These are phyloP conservation scores for Drosophila bunnanda DNA, from an alignment of 2,888 invertebrate genomes.

Conservation along the genomic window DNA sequence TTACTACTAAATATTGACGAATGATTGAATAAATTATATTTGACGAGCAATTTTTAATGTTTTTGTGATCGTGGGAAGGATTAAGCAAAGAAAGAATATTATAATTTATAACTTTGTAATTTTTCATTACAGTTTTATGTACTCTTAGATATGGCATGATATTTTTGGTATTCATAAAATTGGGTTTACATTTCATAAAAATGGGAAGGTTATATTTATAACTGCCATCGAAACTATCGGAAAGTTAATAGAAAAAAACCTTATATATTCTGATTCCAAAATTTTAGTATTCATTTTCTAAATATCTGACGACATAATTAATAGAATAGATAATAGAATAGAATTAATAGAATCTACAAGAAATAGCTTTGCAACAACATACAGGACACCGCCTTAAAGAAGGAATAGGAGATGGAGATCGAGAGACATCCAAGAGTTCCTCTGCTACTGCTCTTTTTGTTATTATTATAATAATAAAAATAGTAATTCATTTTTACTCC, in stretches of 20 bases:
- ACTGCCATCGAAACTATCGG: neutral
- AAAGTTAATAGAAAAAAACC: neutral
- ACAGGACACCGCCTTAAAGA: no score
- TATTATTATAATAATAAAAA: no score
- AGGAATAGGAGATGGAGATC: no score
- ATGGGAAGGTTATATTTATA: neutral
- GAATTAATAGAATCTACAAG: neutral
- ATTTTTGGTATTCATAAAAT: no score
- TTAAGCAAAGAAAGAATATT: neutral
- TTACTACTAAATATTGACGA: constrained; percentile 44
- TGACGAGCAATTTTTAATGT: neutral
- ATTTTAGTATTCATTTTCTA: neutral
- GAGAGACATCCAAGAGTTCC: neutral
- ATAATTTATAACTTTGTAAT: no score
- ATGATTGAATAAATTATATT: constrained; percentile 4
- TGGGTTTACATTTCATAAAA: neutral
- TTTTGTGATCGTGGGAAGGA: no score
- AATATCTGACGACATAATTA: neutral
- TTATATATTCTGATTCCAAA: neutral
- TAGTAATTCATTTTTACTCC: no score
- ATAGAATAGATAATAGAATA: neutral
- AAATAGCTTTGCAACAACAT: neutral
- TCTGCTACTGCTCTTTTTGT: no score
- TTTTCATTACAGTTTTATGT: neutral
- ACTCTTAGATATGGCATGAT: no score